Evolutionary conservation across 2,797 vertebrate species (phyloP), one percentile per base, ranked within the genome.

Genomic region (Percopsis omiscomaycus): DNA sequence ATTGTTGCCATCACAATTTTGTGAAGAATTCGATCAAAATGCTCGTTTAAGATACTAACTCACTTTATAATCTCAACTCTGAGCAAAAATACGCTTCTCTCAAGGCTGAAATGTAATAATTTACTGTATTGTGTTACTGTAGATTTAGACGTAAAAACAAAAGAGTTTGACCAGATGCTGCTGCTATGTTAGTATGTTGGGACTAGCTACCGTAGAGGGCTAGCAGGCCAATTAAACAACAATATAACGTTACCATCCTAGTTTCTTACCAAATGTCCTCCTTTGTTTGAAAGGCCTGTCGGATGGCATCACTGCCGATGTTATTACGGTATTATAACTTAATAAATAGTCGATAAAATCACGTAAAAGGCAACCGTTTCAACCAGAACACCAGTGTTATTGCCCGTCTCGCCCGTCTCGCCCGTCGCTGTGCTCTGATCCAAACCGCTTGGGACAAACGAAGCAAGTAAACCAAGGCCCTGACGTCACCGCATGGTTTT

Each of bases 211-310:
- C 5, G 47, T n/a, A n/a, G 10, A 3, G 47, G 6, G 80, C 70
- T 78, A 69, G 16, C 77, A 2, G 28, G 68, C 49, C 55, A 59
- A 27, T 50, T 69, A 28, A 65, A 56, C 53, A 59, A 22, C 14
- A 4, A 22, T 22, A 22, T 22, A n/a, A n/a, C n/a, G n/a, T n/a
- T n/a, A 42, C 58, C 56, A 59, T 57, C 50, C 63, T 59, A 49
- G 44, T 53, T 70, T 86, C 95, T 94, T 86, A 98, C 96, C 95
- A 66, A 96, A 98, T 68, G 94, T 94, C 89, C 96, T 94, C 89
- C 96, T 92, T 84, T 97, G 96, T 84, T 97, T 98, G 89, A 97
- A 97, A 80, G 95, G 94, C 92, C 95, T 92, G 86, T 97, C 95
- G 61, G 95, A 96, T 78, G 96, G 95, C 96, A 98, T 98, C 62